These are phyloP conservation scores for Microcebus lehilahytsara DNA, from an alignment of 2,113 vertebrate genomes.

Conservation along the genomic window DNA sequence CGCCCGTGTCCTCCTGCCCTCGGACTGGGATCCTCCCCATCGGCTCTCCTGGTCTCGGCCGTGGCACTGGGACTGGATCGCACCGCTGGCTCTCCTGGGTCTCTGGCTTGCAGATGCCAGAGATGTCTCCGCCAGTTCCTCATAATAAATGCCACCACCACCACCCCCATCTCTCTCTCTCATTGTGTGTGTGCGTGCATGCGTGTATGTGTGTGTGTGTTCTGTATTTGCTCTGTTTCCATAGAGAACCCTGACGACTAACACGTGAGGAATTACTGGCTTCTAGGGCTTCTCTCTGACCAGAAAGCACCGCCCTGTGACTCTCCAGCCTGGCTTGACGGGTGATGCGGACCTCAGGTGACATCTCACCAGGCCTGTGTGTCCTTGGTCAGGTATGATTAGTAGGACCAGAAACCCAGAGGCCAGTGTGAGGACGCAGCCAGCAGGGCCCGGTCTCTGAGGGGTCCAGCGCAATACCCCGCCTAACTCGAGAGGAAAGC, in stretches of 20 bases:
- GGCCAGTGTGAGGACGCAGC: neutral
- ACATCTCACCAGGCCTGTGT: neutral
- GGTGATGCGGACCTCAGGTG: neutral
- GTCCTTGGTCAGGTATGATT: neutral
- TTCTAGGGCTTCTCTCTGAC: neutral
- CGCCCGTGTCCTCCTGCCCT: neutral
- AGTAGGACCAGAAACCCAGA: neutral
- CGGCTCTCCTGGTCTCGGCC: neutral
- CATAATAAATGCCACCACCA: neutral
- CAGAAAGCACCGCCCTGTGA: rapidly evolving
- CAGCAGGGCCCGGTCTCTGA: neutral
- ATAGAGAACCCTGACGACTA: neutral
- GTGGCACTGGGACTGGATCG: neutral
- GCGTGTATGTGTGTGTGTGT: neutral
- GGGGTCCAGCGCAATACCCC: neutral
- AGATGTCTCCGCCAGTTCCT: too few relatives aligned
- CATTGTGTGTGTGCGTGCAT: too few relatives aligned
- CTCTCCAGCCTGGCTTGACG: neutral
- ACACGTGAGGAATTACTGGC: neutral
- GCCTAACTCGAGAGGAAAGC: rapidly evolving
- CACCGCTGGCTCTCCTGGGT: neutral
- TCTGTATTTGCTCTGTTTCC: neutral
- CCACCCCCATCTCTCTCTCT: neutral
- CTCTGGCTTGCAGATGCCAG: neutral
- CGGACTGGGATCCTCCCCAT: rapidly evolving